Percentiles rank a stretch among this genome's conserved stretches.
These are phyloP conservation scores for Rhinolophus ferrumequinum DNA, from an alignment of 2,113 vertebrate genomes.

Conservation along the genomic window DNA sequence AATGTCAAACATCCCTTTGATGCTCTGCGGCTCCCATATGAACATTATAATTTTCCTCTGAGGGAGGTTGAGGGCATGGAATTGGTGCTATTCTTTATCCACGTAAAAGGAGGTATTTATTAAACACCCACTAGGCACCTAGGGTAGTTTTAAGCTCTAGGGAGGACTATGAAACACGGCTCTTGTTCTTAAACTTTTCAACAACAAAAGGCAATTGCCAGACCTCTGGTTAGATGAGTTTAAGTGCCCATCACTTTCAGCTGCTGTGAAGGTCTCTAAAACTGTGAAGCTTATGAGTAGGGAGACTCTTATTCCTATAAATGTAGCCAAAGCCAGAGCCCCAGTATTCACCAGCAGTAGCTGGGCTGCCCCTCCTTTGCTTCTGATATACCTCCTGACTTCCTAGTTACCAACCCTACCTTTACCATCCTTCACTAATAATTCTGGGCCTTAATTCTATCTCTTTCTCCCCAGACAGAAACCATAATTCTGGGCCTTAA, in stretches of 20 bases:
- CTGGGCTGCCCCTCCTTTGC: background rate
- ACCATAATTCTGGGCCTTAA: background rate
- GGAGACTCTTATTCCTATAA: background rate
- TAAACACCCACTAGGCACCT: background rate
- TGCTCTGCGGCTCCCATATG: background rate
- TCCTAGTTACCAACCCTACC: background rate
- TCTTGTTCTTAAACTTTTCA: background rate
- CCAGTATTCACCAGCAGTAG: background rate
- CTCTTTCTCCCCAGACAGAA: background rate
- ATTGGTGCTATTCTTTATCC: background rate
- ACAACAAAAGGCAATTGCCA: background rate
- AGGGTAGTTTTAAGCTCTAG: background rate
- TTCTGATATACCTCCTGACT: background rate
- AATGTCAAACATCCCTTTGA: conserved; percentile 57
- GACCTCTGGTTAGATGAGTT: background rate
- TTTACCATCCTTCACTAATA: background rate
- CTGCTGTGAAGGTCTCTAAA: background rate
- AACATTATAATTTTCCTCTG: conserved; percentile 57
- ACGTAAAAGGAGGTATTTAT: background rate
- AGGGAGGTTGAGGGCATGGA: background rate
- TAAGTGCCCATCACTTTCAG: background rate
- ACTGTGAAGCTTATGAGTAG: background rate
- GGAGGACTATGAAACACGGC: background rate
- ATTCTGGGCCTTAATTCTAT: background rate
- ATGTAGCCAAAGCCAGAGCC: background rate